Percentiles rank a stretch among this genome's conserved stretches.
Conservation (phyloP, 2,113 vertebrate species). For the Isichthys henryi region DNA sequence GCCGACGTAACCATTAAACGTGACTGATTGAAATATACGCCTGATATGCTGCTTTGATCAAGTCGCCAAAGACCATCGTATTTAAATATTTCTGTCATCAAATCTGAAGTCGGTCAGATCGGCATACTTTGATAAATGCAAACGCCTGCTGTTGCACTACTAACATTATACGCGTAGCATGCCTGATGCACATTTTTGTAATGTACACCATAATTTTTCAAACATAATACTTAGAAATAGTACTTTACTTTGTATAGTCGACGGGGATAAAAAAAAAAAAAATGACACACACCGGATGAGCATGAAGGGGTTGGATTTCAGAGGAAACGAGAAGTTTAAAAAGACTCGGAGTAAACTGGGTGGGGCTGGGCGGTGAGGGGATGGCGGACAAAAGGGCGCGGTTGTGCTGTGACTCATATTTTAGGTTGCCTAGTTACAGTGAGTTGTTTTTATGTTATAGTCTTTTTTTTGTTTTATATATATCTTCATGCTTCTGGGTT, state of each 20-base stretch:
- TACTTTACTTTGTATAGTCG: neutral
- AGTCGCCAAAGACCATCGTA: neutral
- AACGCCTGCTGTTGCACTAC: neutral
- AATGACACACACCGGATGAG: neutral
- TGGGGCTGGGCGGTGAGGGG: neutral
- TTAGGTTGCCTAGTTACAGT: slow-evolving; percentile 61
- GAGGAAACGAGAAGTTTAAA: neutral
- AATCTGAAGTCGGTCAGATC: neutral
- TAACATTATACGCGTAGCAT: neutral
- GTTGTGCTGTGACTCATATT: slow-evolving; percentile 58
- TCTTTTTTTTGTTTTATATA: neutral
- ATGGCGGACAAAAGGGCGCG: slow-evolving; percentile 50
- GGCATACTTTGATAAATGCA: neutral
- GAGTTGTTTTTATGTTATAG: slow-evolving; percentile 56
- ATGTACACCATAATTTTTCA: neutral
- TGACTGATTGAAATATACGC: neutral
- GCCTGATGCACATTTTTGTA: neutral
- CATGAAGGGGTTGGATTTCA: neutral
- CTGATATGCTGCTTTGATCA: neutral
- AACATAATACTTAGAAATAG: neutral
- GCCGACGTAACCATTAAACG: neutral
- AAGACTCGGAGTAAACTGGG: neutral
- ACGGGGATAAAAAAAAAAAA: neutral
- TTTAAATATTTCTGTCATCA: neutral
- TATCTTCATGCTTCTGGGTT: neutral